Evolutionary conservation across 1,140 invertebrate genomes (phyloP).

Genomic region (Spodoptera litura): DNA sequence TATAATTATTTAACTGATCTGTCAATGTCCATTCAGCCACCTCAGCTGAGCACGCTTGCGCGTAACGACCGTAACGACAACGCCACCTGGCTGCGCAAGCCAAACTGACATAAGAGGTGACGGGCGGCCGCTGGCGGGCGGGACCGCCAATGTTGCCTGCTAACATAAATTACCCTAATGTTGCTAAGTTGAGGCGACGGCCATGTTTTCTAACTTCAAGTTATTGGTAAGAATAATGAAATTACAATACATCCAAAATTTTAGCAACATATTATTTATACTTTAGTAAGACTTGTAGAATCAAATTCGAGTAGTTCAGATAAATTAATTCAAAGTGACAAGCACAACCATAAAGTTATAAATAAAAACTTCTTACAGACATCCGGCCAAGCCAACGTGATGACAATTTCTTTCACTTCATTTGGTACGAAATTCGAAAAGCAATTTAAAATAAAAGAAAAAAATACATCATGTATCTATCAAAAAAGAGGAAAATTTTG

Average conservation of each 20-base stretch:
- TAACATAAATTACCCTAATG: slow-evolving; percentile 49
- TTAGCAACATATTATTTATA: neutral
- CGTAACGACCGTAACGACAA: slow-evolving; percentile 49
- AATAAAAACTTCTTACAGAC: slow-evolving; percentile 47
- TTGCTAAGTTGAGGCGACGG: slow-evolving; percentile 42
- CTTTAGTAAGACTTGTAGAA: neutral
- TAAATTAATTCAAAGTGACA: slow-evolving; percentile 4
- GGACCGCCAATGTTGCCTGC: slow-evolving; percentile 58
- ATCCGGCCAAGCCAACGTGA: slow-evolving; percentile 73
- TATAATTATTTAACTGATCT: slow-evolving; percentile 63
- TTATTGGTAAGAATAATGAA: neutral
- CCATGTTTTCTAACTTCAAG: neutral
- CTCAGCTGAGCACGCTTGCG: slow-evolving; percentile 66
- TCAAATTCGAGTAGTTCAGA: neutral
- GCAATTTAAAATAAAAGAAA: slow-evolving; percentile 81
- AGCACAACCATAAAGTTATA: slow-evolving; percentile 18
- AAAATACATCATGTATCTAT: slow-evolving; percentile 82
- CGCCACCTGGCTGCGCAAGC: slow-evolving; percentile 70
- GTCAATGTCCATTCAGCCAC: slow-evolving; percentile 70
- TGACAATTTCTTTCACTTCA: slow-evolving; percentile 67
- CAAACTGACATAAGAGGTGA: slow-evolving; percentile 66
- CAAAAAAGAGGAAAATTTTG: slow-evolving; percentile 84
- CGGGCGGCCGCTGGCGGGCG: slow-evolving; percentile 53
- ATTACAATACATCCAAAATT: neutral
- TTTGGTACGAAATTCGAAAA: slow-evolving; percentile 79